Evolutionary conservation across 2,113 vertebrate genomes (phyloP), one percentile per base, ranked within the genome.

Genomic region (Leuciscus idus): DNA sequence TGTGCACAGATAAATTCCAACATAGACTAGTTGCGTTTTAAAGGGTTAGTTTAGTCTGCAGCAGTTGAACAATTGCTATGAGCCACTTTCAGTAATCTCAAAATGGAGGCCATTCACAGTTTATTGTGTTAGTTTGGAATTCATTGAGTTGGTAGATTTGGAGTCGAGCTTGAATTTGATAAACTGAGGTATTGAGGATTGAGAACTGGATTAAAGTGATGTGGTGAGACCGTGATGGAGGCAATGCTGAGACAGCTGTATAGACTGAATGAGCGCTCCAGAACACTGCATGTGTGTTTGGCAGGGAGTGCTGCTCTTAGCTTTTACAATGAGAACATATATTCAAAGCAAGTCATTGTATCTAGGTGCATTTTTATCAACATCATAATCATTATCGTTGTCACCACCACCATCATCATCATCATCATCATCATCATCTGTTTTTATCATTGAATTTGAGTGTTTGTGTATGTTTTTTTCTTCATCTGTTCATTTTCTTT

Each of bases 301-400:
- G 21, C 57, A 61, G 50, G 50, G 77, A 74, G 50, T 61, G 46
- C 89, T 85, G 10, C 23, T 66, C 84, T 86, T 80, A 62, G 61
- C 81, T 79, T 78, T 87, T 84, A 87, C 70, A 46, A 89, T 87
- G 87, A 89, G 87, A 87, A 92, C 89, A 86, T 57, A 84, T 90
- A 94, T 93, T 88, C n/a, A 87, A 93, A 94, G 93, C 92, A 92
- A 92, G 85, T 86, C 28, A 36, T 57, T 57, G 17, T 39, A 57
- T 33, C 50, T 92, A 84, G 86, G 86, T 77, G 13, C 83, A 66
- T 88, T 80, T 86, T 84, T 87, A 68, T 36, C 3, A 36, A 21
- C 28, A 70, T 36, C 68, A 86, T 85, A 75, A 74, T 79, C 86
- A 85, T 90, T 83, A 89, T 72, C 86, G 80, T 83, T 23, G 46